Evolutionary conservation across 1,140 invertebrate species (phyloP).

Genomic region (Sycobia sp.): DNA sequence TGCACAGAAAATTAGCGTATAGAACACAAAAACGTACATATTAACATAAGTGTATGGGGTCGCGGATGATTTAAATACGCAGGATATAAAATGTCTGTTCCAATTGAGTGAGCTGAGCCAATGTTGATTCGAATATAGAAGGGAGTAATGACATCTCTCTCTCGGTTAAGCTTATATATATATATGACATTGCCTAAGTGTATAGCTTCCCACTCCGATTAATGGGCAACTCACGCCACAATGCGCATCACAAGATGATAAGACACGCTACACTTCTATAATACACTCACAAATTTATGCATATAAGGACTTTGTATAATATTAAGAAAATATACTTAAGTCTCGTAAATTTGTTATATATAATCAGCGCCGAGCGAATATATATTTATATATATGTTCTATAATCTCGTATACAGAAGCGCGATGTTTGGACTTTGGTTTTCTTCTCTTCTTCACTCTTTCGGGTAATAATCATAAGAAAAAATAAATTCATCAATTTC

Average conservation of each 20-base stretch:
- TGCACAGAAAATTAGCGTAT: no score
- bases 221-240: not conserved
- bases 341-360: conserved; percentile 6
- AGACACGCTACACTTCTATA: not conserved
- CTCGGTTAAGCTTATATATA: no score
- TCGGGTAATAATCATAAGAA: no score
- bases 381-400: no score
- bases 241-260: not conserved
- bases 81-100: no score
- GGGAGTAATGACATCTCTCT: conserved; percentile 6
- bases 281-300: not conserved
- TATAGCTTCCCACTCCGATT: conserved; percentile 1
- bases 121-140: not conserved
- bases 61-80: no score
- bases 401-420: no score
- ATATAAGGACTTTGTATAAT: conserved; percentile 3
- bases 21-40: not conserved
- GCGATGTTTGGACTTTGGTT: no score
- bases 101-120: no score
- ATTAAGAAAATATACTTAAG: conserved; percentile 14
- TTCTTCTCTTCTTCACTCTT: no score
- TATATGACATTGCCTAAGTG: conserved; percentile 14
- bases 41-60: not conserved
- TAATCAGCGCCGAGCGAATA: no score
- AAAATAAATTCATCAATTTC: no score